Base-by-base conservation (phyloP, 2,113 vertebrate species). In the Cyanistes caeruleus region DNA sequence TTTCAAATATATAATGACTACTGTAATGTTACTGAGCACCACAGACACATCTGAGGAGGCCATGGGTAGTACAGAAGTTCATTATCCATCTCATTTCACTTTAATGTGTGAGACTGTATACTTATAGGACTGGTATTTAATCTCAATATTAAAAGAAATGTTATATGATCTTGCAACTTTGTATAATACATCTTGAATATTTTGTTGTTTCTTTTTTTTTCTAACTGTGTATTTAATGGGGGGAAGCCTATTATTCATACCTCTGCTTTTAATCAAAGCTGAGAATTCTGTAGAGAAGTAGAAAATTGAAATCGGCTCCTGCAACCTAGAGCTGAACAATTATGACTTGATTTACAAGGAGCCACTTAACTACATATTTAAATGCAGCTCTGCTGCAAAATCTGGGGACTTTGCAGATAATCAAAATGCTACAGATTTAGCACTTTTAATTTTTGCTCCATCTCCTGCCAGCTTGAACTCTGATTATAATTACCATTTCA, bases 401-500 rank as follows among this genome's bases (percentile, higher is more conserved):
- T 97, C 95, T 96, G 94, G 96, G 97, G 94, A 95, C 90, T 96
- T 98, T 95, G 97, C 96, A 97, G 96, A 97, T 97, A 97, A 98
- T 98, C 98, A 98, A 97, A 97, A 97, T 96, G 96, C 95, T 96
- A 98, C 92, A 89, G 96, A 98, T 96, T 97, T 98, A 97, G 96
- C 96, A 96, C 94, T 97, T 97, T 98, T 98, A 98, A 98, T 98
- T 98, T 98, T 97, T 97, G 94, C 97, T 97, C 97, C 95, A 96
- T 97, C 97, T 97, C 94, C 92, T 85, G 70, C 64, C 93, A 98
- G 96, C 96, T 97, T 97, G 97, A 98, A 97, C 97, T 97, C 97
- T 98, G 98, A 98, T 98, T 98, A 88, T 98, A 98, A 98, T 98
- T 98, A 98, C 89, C 93, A 94, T 97, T 97, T 98, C 96, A 95